Evolutionary conservation across 2,797 vertebrate genomes (phyloP).

Genomic region (Lemur catta): DNA sequence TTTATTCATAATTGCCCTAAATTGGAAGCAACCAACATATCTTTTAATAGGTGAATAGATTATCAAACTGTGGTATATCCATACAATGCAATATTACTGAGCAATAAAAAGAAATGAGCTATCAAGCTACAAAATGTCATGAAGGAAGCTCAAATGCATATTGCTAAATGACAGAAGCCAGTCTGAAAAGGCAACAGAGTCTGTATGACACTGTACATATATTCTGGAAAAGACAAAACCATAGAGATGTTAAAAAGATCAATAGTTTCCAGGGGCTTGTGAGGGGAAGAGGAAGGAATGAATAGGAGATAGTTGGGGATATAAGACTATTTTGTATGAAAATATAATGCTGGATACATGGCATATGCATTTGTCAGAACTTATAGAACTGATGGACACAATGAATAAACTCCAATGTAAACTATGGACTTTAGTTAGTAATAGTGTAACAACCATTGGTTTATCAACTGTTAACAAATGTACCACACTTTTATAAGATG

Average conservation of each 20-base stretch:
- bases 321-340: neutral
- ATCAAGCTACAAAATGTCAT: neutral
- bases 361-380: neutral
- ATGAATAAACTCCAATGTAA: neutral
- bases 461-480: neutral
- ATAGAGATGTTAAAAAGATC: neutral
- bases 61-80: neutral
- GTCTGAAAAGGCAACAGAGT: neutral
- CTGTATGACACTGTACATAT: neutral
- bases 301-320: neutral
- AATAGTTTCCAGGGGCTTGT: neutral
- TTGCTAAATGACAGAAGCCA: neutral
- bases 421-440: neutral
- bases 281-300: neutral
- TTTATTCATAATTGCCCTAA: constrained; percentile 17
- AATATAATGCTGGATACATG: neutral
- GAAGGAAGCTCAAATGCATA: neutral
- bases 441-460: neutral
- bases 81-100: neutral
- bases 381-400: neutral
- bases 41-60: neutral
- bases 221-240: neutral
- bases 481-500: neutral
- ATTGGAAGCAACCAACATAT: neutral
- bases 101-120: neutral